phyloP scores from a whole-genome alignment of 2,888 invertebrate species.

The Thecophora atra region DNA sequence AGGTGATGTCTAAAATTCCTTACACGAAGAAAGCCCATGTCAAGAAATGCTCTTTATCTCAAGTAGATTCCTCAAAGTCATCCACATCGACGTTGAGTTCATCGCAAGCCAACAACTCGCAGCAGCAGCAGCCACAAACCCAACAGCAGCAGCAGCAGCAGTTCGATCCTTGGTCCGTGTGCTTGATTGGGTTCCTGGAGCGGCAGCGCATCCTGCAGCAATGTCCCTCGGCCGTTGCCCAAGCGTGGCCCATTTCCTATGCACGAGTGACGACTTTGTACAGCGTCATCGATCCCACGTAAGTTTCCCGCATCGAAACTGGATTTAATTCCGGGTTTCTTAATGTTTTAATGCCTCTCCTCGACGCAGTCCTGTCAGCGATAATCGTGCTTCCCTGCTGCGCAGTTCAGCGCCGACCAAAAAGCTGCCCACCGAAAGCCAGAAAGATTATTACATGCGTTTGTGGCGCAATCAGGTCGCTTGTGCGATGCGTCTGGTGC shows the following conservation, averaged over 20 bases:
- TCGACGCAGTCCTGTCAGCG: constrained; percentile 84
- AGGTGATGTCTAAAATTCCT: constrained; percentile 56
- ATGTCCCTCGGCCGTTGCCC: constrained; percentile 86
- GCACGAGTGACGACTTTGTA: constrained; percentile 89
- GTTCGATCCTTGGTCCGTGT: constrained; percentile 90
- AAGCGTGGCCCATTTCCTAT: constrained; percentile 96
- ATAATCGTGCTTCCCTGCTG: constrained; percentile 93
- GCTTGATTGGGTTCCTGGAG: constrained; percentile 89
- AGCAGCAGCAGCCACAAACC: constrained; percentile 45
- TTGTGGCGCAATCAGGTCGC: constrained; percentile 98
- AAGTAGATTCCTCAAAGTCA: constrained; percentile 63
- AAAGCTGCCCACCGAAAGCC: constrained; percentile 86
- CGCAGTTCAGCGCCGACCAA: constrained; percentile 87
- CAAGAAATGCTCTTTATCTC: neutral
- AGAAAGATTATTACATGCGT: constrained; percentile 91
- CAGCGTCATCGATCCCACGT: constrained; percentile 94
- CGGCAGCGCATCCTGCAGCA: constrained; percentile 81
- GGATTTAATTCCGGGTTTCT: neutral
- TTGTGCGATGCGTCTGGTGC: constrained; percentile 95
- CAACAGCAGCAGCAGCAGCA: constrained; percentile 62
- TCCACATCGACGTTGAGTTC: constrained; percentile 64
- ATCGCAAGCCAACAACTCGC: constrained; percentile 57
- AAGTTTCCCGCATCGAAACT: constrained; percentile 62
- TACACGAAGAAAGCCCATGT: constrained; percentile 4
- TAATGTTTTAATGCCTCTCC: constrained; percentile 9